These are phyloP conservation scores for Eumacrocentrus americanus DNA, from an alignment of 2,888 invertebrate genomes.

Conservation along the genomic window DNA sequence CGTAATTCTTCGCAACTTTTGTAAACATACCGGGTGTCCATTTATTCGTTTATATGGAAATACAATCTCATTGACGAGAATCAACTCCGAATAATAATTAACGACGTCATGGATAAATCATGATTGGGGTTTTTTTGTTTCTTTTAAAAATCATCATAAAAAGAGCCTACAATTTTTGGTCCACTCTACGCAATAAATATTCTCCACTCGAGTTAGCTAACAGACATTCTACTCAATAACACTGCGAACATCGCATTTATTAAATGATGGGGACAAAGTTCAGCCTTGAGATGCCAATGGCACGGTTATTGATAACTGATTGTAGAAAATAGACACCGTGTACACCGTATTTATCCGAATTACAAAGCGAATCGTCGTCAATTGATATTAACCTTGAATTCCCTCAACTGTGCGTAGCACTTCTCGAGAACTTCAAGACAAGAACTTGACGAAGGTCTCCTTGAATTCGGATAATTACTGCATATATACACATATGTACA, in stretches of 20 bases:
- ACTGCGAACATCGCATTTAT: neutral
- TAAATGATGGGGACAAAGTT: neutral
- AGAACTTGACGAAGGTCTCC: constrained; percentile 12
- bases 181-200: constrained; percentile 2
- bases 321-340: constrained; percentile 26
- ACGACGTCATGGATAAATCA: constrained; percentile 10
- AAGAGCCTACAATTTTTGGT: constrained; percentile 23
- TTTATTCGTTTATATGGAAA: neutral
- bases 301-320: constrained; percentile 15
- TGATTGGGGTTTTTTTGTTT: neutral
- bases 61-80: neutral
- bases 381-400: too few relatives aligned
- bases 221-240: neutral
- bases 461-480: constrained; percentile 28
- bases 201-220: neutral
- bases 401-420: too few relatives aligned
- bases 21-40: neutral
- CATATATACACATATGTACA: constrained; percentile 30
- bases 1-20: neutral
- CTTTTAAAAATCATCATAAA: constrained; percentile 37
- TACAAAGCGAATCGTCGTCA: constrained; percentile 17
- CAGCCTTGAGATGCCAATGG: constrained; percentile 14
- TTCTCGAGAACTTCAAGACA: constrained; percentile 1
- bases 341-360: constrained; percentile 29
- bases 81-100: neutral